phyloP scores from a whole-genome alignment of 2,797 vertebrate genomes.

The Podarcis siculus region DNA sequence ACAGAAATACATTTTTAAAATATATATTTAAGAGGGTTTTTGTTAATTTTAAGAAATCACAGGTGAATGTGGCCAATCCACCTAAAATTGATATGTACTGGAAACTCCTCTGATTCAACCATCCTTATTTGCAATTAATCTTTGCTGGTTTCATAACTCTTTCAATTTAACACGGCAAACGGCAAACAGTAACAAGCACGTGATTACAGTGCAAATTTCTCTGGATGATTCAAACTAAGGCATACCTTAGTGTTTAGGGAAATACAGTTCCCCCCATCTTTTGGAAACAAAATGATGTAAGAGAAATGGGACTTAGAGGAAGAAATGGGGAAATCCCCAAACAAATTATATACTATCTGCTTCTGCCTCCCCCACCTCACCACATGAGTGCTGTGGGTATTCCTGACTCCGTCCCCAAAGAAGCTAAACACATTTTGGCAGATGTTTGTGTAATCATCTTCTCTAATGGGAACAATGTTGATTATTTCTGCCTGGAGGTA shows the following conservation, averaged over 20 bases:
- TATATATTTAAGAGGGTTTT: no score
- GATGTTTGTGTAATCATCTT: neutral
- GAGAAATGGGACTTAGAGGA: neutral
- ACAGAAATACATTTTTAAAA: no score
- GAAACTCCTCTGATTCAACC: neutral
- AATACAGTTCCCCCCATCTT: neutral
- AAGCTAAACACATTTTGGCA: constrained; percentile 42
- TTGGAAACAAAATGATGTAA: constrained; percentile 7
- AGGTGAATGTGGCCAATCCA: no score
- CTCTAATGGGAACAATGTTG: constrained; percentile 23
- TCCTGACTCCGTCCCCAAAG: constrained; percentile 25
- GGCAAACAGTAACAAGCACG: constrained; percentile 48
- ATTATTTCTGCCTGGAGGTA: constrained; percentile 38
- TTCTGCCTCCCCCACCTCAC: rapidly evolving
- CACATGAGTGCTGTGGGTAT: neutral
- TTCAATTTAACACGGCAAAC: constrained; percentile 59
- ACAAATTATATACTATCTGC: neutral
- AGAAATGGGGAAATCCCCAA: neutral
- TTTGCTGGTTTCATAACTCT: constrained; percentile 19
- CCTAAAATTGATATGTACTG: neutral
- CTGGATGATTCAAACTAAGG: constrained; percentile 61
- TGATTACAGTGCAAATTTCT: constrained; percentile 69
- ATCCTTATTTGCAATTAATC: neutral
- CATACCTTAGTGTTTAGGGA: constrained; percentile 8
- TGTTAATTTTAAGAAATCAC: no score